Percentiles rank a stretch among this genome's conserved stretches.
These are phyloP conservation scores for Fopius arisanus DNA, from an alignment of 1,140 invertebrate species.

Conservation along the genomic window DNA sequence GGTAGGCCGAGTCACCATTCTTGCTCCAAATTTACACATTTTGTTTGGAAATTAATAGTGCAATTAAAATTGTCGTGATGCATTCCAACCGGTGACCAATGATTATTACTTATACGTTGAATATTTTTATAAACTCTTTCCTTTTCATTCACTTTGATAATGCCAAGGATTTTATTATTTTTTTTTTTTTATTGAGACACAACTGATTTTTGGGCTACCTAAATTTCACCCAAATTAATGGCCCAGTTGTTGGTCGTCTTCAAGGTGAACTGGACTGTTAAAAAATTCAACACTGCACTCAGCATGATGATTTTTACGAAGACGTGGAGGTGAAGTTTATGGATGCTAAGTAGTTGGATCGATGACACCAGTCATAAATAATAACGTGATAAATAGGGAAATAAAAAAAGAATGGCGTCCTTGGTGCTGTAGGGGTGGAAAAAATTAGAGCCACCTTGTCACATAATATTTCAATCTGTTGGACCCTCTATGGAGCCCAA, in stretches of 20 bases:
- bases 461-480: no score
- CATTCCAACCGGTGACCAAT: background rate
- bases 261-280: constrained; percentile 23
- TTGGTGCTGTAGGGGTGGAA: no score
- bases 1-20: background rate
- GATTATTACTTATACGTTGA: background rate
- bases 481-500: no score
- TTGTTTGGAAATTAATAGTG: background rate
- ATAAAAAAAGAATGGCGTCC: no score
- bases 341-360: background rate
- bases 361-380: no score
- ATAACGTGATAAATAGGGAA: no score
- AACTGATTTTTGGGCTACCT: background rate
- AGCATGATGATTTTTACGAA: background rate
- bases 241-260: constrained; percentile 19
- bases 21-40: background rate
- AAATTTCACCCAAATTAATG: background rate
- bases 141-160: background rate
- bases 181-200: background rate
- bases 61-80: background rate
- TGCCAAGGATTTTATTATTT: background rate
- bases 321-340: background rate
- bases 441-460: no score
- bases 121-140: background rate
- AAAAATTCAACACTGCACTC: constrained; percentile 23